Base-by-base conservation (phyloP, 1,140 invertebrate genomes). In the Heliconius melpomene region DNA sequence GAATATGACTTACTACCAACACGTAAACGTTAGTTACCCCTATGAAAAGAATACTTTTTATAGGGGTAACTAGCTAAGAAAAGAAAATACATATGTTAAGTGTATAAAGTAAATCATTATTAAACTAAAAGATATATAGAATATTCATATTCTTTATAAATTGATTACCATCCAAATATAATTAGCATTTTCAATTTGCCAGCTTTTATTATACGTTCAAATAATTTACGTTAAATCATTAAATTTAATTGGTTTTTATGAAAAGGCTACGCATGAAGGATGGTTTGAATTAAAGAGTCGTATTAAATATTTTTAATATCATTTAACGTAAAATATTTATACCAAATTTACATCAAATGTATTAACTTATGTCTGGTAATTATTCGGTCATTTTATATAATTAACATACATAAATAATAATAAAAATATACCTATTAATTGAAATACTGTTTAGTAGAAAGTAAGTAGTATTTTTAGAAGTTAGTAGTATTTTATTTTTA, bases 81-180 rank as follows among this genome's bases (percentile, higher is more conserved):
- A 52, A 36, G 32, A 36, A 36, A 36, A 36, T 36, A 36, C 32
- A 18, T 20, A 52, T 52, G 0, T 52, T 52, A 52, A 11, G 13
- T 52, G 5, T 52, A 23, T 9, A 57, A 57, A 57, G 9, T 23
- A 23, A 23, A 23, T 23, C n/a, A 9, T 57, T n/a, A 57, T 57
- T 57, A n/a, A 57, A 2, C 20, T 9, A 2, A 57, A 9, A 57
- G 54, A 57, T 57, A 57, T 23, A 52, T 11, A 18, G 50, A 18
- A 18, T n/a, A 20, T 52, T 52, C 18, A 52, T 57, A 23, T 57
- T 57, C 72, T 79, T 79, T 75, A 76, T 76, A 73, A 79, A 50
- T 79, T 72, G 57, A 76, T 79, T 74, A 76, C 79, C 57, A 57
- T 75, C 78, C 74, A 79, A 79, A 79, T 79, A 79, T 79, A 79